Percentiles rank a stretch among this genome's conserved stretches.
These are phyloP conservation scores for Centropus unirufus DNA, from an alignment of 2,113 vertebrate species.

Conservation along the genomic window DNA sequence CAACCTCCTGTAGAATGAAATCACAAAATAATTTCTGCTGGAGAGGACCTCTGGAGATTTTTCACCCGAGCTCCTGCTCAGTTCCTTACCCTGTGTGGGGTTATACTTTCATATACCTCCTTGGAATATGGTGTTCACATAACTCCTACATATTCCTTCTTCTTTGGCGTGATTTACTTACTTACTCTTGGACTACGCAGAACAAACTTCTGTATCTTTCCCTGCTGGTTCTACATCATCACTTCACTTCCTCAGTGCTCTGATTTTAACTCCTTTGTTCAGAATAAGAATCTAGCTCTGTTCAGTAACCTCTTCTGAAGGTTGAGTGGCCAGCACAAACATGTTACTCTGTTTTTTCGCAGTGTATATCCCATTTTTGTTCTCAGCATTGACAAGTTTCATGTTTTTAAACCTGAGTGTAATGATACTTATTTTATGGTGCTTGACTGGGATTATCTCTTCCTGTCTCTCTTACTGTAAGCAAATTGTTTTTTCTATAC, in stretches of 20 bases:
- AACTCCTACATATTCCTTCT: not conserved
- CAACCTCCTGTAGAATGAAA: not conserved
- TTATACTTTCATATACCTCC: not conserved
- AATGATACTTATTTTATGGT: not conserved
- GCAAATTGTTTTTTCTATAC: not conserved
- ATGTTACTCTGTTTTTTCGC: not conserved
- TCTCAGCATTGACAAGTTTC: not conserved
- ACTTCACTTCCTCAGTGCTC: not conserved
- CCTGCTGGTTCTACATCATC: not conserved
- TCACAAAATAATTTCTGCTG: not conserved
- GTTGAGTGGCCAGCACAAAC: not conserved
- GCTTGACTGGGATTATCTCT: not conserved
- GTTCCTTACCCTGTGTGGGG: not conserved
- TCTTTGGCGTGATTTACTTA: not conserved
- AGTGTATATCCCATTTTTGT: not conserved
- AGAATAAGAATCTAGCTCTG: not conserved
- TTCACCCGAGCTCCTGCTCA: no score
- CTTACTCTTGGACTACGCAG: not conserved
- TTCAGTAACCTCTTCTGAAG: not conserved
- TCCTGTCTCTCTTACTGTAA: not conserved
- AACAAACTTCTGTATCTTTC: not conserved
- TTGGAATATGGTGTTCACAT: not conserved
- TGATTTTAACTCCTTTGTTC: not conserved
- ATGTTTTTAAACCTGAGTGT: not conserved
- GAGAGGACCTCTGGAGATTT: not conserved